These are phyloP conservation scores for Sebastes vulpes DNA, from an alignment of 2,797 vertebrate species.

Conservation along the genomic window DNA sequence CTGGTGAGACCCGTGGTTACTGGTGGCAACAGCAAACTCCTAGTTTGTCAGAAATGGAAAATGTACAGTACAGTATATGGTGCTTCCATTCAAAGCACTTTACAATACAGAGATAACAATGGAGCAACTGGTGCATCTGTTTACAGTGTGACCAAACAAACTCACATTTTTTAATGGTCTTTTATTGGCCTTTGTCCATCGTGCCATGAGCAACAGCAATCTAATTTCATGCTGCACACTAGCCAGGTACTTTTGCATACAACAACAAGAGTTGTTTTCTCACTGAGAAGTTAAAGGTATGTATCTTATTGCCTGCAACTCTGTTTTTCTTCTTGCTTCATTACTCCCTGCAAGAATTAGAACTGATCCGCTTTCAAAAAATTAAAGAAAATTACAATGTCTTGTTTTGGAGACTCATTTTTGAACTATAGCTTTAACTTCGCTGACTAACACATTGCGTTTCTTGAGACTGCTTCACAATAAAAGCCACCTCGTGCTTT, in stretches of 20 bases:
- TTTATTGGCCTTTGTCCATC: not conserved
- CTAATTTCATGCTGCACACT: not conserved
- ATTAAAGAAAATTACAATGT: fast-evolving
- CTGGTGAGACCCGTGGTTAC: not conserved
- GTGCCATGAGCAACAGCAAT: not conserved
- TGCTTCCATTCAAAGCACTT: not conserved
- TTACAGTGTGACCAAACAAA: not conserved
- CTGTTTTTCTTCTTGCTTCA: not conserved
- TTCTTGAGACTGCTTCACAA: not conserved
- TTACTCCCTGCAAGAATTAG: not conserved
- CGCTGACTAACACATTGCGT: not conserved
- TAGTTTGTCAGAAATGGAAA: not conserved
- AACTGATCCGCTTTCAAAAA: too few relatives aligned
- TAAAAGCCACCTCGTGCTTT: not conserved
- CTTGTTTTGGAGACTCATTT: not conserved
- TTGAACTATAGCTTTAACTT: not conserved
- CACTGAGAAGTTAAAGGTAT: not conserved
- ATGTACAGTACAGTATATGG: not conserved
- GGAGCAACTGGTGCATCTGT: not conserved
- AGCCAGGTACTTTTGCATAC: not conserved
- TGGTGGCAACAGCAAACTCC: not conserved
- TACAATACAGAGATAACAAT: not conserved
- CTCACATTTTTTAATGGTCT: not conserved
- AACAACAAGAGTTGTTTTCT: not conserved
- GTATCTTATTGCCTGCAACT: not conserved